Percentiles rank a stretch among this genome's conserved stretches.
Conservation (phyloP, 2,888 invertebrate species). For the Prosopocoilus inquinatus region DNA sequence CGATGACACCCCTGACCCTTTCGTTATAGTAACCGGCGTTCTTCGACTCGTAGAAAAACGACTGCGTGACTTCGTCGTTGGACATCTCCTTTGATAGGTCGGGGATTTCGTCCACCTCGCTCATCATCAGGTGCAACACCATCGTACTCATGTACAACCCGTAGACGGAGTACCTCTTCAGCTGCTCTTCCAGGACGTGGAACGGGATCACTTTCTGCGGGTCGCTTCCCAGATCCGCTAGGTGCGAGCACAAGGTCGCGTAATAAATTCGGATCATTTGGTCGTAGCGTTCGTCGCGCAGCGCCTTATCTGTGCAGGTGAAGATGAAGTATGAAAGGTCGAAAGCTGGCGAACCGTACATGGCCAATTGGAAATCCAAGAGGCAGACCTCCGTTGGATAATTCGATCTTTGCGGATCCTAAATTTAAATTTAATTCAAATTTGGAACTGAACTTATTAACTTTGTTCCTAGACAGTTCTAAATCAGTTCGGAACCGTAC, state of each 20-base stretch:
- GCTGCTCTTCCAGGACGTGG: conserved; percentile 30
- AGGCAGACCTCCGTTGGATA: conserved; percentile 9
- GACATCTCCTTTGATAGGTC: conserved; percentile 22
- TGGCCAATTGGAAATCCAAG: conserved; percentile 13
- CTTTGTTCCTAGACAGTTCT: too few relatives aligned
- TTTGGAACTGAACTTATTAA: too few relatives aligned
- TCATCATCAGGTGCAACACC: conserved; percentile 31
- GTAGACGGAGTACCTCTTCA: conserved; percentile 31
- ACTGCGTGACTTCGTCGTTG: conserved; percentile 4
- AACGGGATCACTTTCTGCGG: conserved; percentile 35
- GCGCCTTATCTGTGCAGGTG: conserved; percentile 8
- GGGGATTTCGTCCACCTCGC: conserved; percentile 30
- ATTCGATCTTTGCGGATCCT: not conserved
- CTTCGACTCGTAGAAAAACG: conserved; percentile 18
- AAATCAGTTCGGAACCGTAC: too few relatives aligned
- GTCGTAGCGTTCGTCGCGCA: conserved; percentile 9
- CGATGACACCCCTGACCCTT: conserved; percentile 19
- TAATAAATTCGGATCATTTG: conserved; percentile 31
- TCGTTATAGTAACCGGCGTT: conserved; percentile 19
- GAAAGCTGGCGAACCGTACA: conserved; percentile 12
- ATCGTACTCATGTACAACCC: conserved; percentile 29
- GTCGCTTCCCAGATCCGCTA: conserved; percentile 33
- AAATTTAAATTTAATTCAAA: not conserved
- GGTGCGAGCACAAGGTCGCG: conserved; percentile 28
- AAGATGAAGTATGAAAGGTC: conserved; percentile 17